Base-by-base conservation (phyloP, 2,797 vertebrate species). In the Sarcoramphus papa region DNA sequence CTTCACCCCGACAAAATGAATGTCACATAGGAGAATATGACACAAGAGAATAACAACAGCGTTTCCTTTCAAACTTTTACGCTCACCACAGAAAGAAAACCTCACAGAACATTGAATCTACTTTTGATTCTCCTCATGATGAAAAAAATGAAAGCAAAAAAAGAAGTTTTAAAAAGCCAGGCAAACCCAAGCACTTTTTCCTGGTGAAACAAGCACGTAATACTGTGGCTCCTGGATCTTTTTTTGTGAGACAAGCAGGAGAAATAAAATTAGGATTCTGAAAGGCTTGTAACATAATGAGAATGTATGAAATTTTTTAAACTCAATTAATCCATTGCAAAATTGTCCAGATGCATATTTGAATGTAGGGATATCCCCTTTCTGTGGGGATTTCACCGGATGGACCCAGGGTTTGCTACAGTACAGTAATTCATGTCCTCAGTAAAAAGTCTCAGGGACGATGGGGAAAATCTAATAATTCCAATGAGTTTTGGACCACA, bases 131-230 rank as follows among this genome's bases (percentile, higher is more conserved):
- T 76, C 59, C 77, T 73, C 27, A 25, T 30, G 45, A 85, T 68
- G 72, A 88, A 80, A 91, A 74, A 91, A 79, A 48, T 33, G 23
- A 87, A 63, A 43, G 41, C 3, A 50, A 35, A 67, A 91, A 73
- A 69, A 62, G 11, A 65, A 35, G 40, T 60, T 94, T 85, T 48
- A 0, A 57, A 77, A 85, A 70, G 33, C 45, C 59, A 85, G 60
- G 56, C 68, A 95, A 95, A 67, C 56, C 78, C 92, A 80, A 91
- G 85, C 72, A 80, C 43, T 85, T 87, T 85, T 87, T 94, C 47
- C 74, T 69, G 24, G 33, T 82, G 47, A 86, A 93, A 87, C 0
- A 17, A 51, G 56, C 0, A 2, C 33, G 33, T 41, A 56, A 69
- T 48, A 65, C 30, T 62, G 37, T 53, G 37, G 48, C 15, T 70